Percentiles rank a stretch among this genome's conserved stretches.
phyloP scores from a whole-genome alignment of 1,140 invertebrate species.

The Dufourea novaeangliae region DNA sequence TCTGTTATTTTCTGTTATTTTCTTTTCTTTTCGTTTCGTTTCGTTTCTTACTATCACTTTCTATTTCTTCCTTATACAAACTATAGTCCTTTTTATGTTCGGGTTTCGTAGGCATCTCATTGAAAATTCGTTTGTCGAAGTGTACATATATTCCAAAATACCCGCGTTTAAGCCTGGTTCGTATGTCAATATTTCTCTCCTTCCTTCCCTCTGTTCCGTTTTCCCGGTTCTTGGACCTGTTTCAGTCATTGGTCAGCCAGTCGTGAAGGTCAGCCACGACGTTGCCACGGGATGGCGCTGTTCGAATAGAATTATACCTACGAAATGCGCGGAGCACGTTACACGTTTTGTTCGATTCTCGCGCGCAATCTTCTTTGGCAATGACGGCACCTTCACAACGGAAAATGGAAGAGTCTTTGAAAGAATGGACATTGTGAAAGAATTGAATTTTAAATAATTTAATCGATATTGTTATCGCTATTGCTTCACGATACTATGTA shows the following conservation, averaged over 20 bases:
- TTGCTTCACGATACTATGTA: neutral
- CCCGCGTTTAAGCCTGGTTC: conserved; percentile 32
- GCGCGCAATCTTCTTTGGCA: conserved; percentile 28
- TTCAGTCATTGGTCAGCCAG: conserved; percentile 28
- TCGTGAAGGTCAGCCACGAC: conserved; percentile 61
- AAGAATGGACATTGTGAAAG: neutral
- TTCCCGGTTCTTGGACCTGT: conserved; percentile 37
- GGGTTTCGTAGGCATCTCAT: too few species aligned
- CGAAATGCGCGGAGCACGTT: conserved; percentile 25
- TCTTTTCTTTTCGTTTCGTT: neutral
- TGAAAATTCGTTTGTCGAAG: neutral
- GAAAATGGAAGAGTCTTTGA: conserved; percentile 5
- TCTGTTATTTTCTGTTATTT: neutral
- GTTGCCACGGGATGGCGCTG: conserved; percentile 60
- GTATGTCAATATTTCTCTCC: neutral
- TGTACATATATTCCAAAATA: conserved; percentile 14
- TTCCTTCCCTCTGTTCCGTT: conserved; percentile 1
- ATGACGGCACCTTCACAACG: neutral
- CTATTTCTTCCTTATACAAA: too few species aligned
- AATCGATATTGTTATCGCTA: neutral
- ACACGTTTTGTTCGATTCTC: conserved; percentile 27
- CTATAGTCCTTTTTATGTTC: too few species aligned
- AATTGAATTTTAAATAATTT: neutral
- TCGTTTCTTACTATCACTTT: neutral
- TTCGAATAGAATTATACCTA: conserved; percentile 35